phyloP scores from a whole-genome alignment of 2,888 invertebrate species.

The Ophonus ardosiacus region DNA sequence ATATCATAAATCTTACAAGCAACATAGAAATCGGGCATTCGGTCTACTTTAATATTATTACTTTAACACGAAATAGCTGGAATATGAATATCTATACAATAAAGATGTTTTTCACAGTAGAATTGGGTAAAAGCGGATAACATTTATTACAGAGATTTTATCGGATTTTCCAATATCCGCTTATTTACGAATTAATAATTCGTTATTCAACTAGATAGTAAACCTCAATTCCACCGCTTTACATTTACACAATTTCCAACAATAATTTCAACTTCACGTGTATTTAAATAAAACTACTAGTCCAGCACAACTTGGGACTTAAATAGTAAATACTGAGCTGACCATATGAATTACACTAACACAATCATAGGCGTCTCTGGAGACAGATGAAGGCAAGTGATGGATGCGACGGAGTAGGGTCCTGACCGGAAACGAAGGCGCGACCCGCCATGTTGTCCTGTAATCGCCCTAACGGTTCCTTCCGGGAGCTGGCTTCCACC shows the following conservation, averaged over 20 bases:
- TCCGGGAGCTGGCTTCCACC: constrained; percentile 46
- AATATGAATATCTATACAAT: background rate
- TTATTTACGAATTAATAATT: background rate
- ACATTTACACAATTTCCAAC: background rate
- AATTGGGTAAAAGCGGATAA: background rate
- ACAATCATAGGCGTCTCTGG: background rate
- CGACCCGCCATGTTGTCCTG: constrained; percentile 62
- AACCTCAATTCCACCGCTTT: background rate
- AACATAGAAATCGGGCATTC: too few species aligned
- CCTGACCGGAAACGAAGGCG: constrained; percentile 58
- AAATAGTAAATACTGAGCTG: background rate
- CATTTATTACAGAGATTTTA: background rate
- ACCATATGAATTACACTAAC: background rate
- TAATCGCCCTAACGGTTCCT: constrained; percentile 62
- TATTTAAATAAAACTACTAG: background rate
- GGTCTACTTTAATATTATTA: background rate
- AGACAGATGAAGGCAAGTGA: constrained; percentile 19
- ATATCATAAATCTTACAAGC: too few species aligned
- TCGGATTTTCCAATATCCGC: background rate
- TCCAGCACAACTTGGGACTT: background rate
- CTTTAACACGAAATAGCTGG: background rate
- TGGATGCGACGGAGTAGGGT: constrained; percentile 13
- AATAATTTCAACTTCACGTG: background rate
- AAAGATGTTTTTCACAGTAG: background rate
- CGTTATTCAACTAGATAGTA: background rate